phyloP scores from a whole-genome alignment of 2,888 invertebrate species.

The Synergus umbraculus region DNA sequence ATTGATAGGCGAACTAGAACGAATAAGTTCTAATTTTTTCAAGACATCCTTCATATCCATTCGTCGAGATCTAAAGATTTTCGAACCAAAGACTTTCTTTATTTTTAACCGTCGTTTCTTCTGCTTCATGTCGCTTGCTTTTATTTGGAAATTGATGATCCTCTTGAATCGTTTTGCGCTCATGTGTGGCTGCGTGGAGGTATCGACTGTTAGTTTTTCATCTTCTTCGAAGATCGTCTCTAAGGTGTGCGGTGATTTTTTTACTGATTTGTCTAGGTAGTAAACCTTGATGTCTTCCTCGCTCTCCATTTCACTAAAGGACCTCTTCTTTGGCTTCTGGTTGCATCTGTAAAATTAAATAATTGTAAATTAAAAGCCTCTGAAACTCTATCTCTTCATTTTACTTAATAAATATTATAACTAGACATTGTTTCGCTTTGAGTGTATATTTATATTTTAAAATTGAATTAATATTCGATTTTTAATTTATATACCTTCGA shows the following conservation, averaged over 20 bases:
- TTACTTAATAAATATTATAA: too few relatives aligned
- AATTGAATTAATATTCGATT: neutral
- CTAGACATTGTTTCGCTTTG: too few relatives aligned
- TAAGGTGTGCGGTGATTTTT: constrained; percentile 79
- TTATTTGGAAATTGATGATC: constrained; percentile 80
- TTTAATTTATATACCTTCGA: constrained; percentile 11
- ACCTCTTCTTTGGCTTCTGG: constrained; percentile 68
- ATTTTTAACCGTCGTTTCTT: constrained; percentile 81
- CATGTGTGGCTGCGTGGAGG: constrained; percentile 74
- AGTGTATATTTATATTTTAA: too few relatives aligned
- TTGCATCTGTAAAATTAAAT: constrained; percentile 65
- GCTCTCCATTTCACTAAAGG: constrained; percentile 63
- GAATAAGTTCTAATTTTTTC: constrained; percentile 40
- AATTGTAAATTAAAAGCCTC: neutral
- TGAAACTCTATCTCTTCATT: neutral
- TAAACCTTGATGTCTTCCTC: constrained; percentile 78
- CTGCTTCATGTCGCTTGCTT: constrained; percentile 78
- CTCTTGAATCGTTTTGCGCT: constrained; percentile 81
- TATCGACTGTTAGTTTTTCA: constrained; percentile 74
- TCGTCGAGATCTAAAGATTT: neutral
- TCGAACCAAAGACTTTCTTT: constrained; percentile 65
- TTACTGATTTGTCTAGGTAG: constrained; percentile 81
- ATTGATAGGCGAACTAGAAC: constrained; percentile 51
- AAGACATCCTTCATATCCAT: constrained; percentile 16
- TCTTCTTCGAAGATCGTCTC: constrained; percentile 84